Evolutionary conservation across 2,888 invertebrate genomes (phyloP), one percentile per base, ranked within the genome.

Genomic region (Escarpia spicata): DNA sequence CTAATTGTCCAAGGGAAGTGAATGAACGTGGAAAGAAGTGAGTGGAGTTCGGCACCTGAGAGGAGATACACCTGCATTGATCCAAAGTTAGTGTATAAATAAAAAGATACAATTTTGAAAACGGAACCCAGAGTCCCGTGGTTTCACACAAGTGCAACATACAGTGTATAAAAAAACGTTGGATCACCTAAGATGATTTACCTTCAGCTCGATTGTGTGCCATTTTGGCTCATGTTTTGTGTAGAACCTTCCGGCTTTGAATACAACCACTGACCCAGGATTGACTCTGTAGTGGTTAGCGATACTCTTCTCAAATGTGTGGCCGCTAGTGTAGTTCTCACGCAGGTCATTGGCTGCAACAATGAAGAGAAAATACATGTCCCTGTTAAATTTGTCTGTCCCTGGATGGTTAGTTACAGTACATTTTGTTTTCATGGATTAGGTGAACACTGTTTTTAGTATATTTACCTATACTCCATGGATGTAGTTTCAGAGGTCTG

Each of bases 191-290:
- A 75, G 75, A n/a, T 26, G 19, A 75, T n/a, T n/a, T 75, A 75
- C 75, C 75, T 75, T 75, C 75, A 75, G n/a, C 26, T 75, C 75
- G 26, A 75, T n/a, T 43, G 96, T 95, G 93, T 96, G 95, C 94
- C 96, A 96, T 93, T 96, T 96, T 26, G 97, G 96, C 95, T 97
- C 97, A 95, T 96, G 97, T 93, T 97, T 96, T 43, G 97, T 97
- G 92, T 96, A 95, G 95, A 97, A 97, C 90, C 97, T 96, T 93
- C 97, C 96, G 37, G 97, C 97, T 93, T 96, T 96, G 94, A 97
- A 96, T 2, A 97, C 96, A 92, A 97, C 96, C 43, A 97, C 95
- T 89, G 97, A 96, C 93, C 94, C 94, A n/a, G 95, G 93, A 91
- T 95, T 95, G 0, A 96, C 94, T 92, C 95, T 95, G 93, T 95